Evolutionary conservation across 2,113 vertebrate species (phyloP).

Genomic region (Laticauda laticaudata): DNA sequence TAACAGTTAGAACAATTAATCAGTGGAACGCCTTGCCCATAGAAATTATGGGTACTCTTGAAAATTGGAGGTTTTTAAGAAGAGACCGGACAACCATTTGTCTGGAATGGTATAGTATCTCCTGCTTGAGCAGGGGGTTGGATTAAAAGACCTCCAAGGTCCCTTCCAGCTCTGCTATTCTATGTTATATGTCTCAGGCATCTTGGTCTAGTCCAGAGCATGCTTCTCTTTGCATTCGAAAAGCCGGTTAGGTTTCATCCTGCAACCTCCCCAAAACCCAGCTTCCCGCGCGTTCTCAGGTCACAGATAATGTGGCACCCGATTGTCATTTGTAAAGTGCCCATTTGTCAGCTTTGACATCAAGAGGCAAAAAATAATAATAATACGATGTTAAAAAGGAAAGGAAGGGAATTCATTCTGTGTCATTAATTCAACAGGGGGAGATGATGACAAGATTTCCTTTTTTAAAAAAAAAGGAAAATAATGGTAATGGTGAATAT

Average conservation of each 20-base stretch:
- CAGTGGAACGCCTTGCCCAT: too few relatives aligned
- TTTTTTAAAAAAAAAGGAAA: background rate
- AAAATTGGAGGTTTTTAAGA: too few relatives aligned
- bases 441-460: background rate
- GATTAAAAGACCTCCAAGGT: background rate
- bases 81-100: too few relatives aligned
- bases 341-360: background rate
- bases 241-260: constrained; percentile 14
- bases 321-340: background rate
- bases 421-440: constrained; percentile 22
- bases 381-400: background rate
- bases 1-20: too few relatives aligned
- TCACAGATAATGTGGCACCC: background rate
- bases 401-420: background rate
- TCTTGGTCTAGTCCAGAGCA: background rate
- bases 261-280: constrained; percentile 21
- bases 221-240: constrained; percentile 1
- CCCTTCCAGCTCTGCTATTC: background rate
- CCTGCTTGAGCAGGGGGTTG: background rate
- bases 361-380: background rate
- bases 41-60: too few relatives aligned
- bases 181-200: background rate
- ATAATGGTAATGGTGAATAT: background rate
- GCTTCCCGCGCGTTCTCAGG: constrained; percentile 32
- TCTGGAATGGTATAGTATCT: background rate